Evolutionary conservation across 1,140 invertebrate genomes (phyloP).

Genomic region (Drosophila sproati): DNA sequence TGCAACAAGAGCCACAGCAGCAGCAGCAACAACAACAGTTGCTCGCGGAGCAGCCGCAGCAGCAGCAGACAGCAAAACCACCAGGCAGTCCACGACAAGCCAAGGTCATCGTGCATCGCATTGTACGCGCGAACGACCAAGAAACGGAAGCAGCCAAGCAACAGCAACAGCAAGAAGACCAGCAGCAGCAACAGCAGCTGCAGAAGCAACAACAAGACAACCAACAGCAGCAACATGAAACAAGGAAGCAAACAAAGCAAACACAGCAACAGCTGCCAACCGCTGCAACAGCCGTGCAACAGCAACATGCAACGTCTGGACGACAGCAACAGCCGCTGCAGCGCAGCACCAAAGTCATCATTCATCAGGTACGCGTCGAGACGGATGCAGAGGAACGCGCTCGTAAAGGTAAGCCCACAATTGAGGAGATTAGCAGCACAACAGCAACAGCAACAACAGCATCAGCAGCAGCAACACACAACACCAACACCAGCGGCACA

Average conservation of each 20-base stretch:
- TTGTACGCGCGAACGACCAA: slow-evolving; percentile 47
- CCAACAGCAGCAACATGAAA: not conserved
- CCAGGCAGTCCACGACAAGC: slow-evolving; percentile 66
- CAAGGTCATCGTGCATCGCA: slow-evolving; percentile 79
- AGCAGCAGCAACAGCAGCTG: not conserved
- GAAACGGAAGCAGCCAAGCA: not conserved
- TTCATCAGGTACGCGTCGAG: slow-evolving; percentile 73
- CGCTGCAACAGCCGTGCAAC: not conserved
- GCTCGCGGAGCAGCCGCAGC: not conserved
- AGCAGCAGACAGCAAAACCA: slow-evolving; percentile 24
- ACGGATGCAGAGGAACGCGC: slow-evolving; percentile 45
- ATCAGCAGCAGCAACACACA: slow-evolving; percentile 36
- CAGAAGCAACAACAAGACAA: not conserved
- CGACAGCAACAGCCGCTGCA: slow-evolving; percentile 29
- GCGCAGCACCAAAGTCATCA: slow-evolving; percentile 70
- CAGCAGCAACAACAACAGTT: slow-evolving; percentile 37
- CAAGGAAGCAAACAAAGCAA: not conserved
- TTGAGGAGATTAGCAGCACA: slow-evolving; percentile 69
- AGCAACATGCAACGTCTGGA: slow-evolving; percentile 4
- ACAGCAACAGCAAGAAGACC: not conserved
- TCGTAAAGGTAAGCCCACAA: slow-evolving; percentile 54
- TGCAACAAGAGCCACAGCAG: slow-evolving; percentile 40
- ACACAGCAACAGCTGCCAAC: slow-evolving; percentile 4
- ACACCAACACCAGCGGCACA: slow-evolving; percentile 41
- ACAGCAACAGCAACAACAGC: slow-evolving; percentile 28